Conservation (phyloP, 2,113 vertebrate species). For the Heterochromis multidens region DNA sequence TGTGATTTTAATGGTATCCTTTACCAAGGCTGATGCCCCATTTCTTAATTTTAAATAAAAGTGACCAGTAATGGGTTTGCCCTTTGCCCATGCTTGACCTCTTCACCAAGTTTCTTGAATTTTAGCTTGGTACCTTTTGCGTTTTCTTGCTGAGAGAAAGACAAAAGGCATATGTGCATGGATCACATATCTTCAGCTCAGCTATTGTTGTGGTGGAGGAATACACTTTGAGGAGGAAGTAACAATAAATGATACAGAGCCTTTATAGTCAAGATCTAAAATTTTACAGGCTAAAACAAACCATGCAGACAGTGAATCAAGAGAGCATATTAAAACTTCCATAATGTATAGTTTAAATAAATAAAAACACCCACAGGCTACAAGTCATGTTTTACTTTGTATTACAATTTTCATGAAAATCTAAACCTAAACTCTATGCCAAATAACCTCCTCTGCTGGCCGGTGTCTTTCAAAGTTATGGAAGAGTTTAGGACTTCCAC, state of each 20-base stretch:
- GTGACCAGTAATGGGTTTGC: not conserved
- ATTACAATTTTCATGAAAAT: conserved; percentile 69
- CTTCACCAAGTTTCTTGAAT: not conserved
- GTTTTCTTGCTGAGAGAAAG: not conserved
- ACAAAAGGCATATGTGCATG: not conserved
- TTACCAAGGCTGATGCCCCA: not conserved
- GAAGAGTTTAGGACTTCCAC: conserved; percentile 55
- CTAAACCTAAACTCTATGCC: conserved; percentile 53
- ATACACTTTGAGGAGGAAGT: no score
- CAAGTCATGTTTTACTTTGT: conserved; percentile 19
- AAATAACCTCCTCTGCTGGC: conserved; percentile 47
- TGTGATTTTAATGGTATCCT: not conserved
- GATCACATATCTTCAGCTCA: no score
- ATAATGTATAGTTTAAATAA: not conserved
- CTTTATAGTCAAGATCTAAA: not conserved
- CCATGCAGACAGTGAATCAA: not conserved
- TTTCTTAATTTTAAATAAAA: not conserved
- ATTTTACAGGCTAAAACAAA: not conserved
- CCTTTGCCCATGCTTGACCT: not conserved
- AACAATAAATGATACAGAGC: no score
- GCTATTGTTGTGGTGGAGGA: no score
- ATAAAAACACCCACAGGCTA: not conserved
- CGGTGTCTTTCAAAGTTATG: conserved; percentile 51
- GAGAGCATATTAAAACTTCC: not conserved
- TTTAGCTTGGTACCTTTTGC: not conserved